Conservation (phyloP, 2,113 vertebrate species). For the Morone saxatilis region DNA sequence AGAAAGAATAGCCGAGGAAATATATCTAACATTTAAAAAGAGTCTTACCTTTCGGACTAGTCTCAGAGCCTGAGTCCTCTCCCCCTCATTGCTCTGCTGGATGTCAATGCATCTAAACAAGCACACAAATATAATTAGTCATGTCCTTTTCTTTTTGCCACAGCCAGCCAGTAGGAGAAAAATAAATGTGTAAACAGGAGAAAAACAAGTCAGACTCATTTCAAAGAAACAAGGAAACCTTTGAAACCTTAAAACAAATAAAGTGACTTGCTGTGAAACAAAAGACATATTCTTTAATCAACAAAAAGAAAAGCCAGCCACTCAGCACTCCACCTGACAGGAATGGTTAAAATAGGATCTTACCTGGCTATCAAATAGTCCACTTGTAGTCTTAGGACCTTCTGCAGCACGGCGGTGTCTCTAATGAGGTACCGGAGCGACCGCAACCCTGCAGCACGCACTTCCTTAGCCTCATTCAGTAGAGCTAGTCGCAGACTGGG, state of each 20-base stretch:
- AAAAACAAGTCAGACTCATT: constrained; percentile 8
- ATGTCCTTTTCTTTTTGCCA: background rate
- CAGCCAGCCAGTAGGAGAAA: background rate
- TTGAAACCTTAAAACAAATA: background rate
- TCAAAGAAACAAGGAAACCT: background rate
- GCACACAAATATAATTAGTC: constrained; percentile 35
- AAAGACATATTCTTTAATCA: background rate
- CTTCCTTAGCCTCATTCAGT: constrained; percentile 98
- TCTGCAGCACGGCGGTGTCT: constrained; percentile 93
- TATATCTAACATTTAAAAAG: background rate
- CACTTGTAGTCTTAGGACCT: constrained; percentile 96
- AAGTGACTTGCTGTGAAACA: background rate
- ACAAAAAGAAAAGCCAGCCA: background rate
- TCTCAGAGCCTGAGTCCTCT: constrained; percentile 97
- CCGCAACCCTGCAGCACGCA: constrained; percentile 95
- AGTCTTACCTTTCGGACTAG: constrained; percentile 95
- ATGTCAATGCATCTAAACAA: constrained; percentile 96
- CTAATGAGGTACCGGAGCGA: constrained; percentile 97
- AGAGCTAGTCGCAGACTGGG: constrained; percentile 93
- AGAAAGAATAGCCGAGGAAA: background rate
- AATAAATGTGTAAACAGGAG: background rate
- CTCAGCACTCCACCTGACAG: background rate
- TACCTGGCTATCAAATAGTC: constrained; percentile 99
- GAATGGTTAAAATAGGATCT: constrained; percentile 45
- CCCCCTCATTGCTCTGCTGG: constrained; percentile 99